These are phyloP conservation scores for Zaprionus ghesquierei DNA, from an alignment of 1,140 invertebrate species.

Conservation along the genomic window DNA sequence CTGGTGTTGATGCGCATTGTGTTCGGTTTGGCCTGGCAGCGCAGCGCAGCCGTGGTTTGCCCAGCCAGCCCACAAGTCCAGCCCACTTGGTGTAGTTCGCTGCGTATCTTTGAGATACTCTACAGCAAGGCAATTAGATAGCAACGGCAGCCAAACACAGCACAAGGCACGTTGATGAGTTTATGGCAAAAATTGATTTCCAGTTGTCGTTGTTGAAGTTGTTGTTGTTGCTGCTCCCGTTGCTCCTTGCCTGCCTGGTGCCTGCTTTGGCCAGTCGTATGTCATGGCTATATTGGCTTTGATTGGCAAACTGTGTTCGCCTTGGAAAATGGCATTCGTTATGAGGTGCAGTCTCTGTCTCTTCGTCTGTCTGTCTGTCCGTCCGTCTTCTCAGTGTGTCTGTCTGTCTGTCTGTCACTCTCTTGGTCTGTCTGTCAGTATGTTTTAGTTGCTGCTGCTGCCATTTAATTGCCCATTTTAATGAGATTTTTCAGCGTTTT, in stretches of 20 bases:
- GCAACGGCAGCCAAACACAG: conserved; percentile 49
- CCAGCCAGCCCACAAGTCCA: conserved; percentile 48
- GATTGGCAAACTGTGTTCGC: conserved; percentile 52
- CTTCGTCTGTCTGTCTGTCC: neutral
- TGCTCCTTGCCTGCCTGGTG: conserved; percentile 23
- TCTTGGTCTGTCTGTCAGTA: conserved; percentile 47
- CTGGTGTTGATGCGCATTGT: conserved; percentile 37
- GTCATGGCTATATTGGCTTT: conserved; percentile 28
- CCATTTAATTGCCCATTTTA: conserved; percentile 80
- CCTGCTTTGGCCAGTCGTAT: conserved; percentile 6
- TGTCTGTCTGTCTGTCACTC: conserved; percentile 10
- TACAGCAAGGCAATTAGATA: conserved; percentile 75
- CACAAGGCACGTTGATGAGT: conserved; percentile 64
- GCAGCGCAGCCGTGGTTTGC: neutral
- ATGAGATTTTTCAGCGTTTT: conserved; percentile 71
- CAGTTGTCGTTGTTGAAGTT: conserved; percentile 60
- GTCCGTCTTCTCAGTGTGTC: neutral
- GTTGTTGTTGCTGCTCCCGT: conserved; percentile 23
- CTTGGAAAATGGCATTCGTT: conserved; percentile 60
- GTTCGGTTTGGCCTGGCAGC: neutral
- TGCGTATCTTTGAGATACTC: conserved; percentile 61
- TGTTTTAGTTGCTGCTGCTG: conserved; percentile 68
- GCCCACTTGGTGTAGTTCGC: conserved; percentile 23
- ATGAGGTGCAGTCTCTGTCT: conserved; percentile 34
- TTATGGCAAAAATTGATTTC: conserved; percentile 80